A percentile compares a stretch with the other conserved stretches of the same genome.
These are phyloP conservation scores for Trachelus troglodyta DNA, from an alignment of 2,888 invertebrate species.

Conservation along the genomic window DNA sequence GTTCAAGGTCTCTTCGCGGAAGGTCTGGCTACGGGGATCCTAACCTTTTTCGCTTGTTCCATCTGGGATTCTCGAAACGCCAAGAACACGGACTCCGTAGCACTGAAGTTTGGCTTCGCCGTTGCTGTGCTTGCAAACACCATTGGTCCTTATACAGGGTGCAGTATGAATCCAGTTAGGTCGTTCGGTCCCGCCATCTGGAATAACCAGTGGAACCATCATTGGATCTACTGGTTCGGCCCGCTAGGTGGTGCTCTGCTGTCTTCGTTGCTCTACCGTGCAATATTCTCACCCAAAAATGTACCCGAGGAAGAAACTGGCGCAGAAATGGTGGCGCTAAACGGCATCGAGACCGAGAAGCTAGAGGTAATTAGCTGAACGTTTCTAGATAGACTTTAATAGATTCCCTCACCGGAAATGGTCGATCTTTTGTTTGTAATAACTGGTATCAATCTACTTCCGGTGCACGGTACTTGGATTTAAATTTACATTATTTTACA, in stretches of 20 bases:
- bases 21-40: conserved; percentile 57
- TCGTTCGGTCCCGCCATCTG: conserved; percentile 62
- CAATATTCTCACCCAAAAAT: conserved; percentile 41
- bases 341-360: conserved; percentile 48
- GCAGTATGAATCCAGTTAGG: conserved; percentile 78
- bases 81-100: conserved; percentile 58
- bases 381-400: not conserved
- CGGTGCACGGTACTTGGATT: not conserved
- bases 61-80: conserved; percentile 64
- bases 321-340: conserved; percentile 51
- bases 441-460: not conserved
- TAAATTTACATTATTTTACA: not conserved
- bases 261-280: conserved; percentile 50
- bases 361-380: conserved; percentile 36
- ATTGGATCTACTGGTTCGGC: conserved; percentile 64
- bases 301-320: conserved; percentile 26
- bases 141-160: conserved; percentile 71
- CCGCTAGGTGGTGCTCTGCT: conserved; percentile 55
- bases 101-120: conserved; percentile 64
- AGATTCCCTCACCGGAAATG: not conserved
- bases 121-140: conserved; percentile 60
- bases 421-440: too few species aligned
- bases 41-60: conserved; percentile 62
- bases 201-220: conserved; percentile 58
- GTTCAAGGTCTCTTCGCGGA: conserved; percentile 62